Evolutionary conservation across 2,888 invertebrate species (phyloP), one percentile per base, ranked within the genome.

Genomic region (Papilio protenor): DNA sequence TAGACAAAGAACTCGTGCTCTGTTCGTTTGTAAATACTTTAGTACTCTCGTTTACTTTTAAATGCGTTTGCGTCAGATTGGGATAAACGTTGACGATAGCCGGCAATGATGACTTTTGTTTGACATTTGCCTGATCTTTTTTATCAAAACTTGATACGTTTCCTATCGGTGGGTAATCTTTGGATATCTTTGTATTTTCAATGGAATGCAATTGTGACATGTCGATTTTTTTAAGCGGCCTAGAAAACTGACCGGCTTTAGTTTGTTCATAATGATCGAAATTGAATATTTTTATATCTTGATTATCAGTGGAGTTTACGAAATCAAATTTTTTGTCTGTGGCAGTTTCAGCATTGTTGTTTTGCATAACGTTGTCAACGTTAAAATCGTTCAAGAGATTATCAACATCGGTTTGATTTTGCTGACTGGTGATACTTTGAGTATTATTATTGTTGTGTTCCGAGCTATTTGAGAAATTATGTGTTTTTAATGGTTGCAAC

Each of bases 251-350:
- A 83, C 84, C 87, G 78, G 87, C 84, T 85, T 94, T 94, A 77
- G 87, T 93, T 84, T 94, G 94, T 85, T 95, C 95, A 79, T 95
- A 95, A n/a, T 92, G 90, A 85, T 95, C 95, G 76, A 95, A 95
- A 82, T 95, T 95, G 83, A 95, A 95, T 87, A 95, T 93, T 88
- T 95, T 94, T 27, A 95, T 91, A 61, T 92, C 91, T 73, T 93
- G 86, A 79, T 86, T 90, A 82, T 92, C 91, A 23, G 87, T 89
- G 14, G 91, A 87, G 21, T 88, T 87, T 40, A 84, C 77, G 57
- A 81, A 83, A 52, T 89, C 87, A 52, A 81, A 84, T 79, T 88
- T 88, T 71, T 87, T 88, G 2, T 80, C 80, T 45, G 80, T 81
- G 71, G 79, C 79, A 75, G 87, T 89, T 76, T 85, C 84, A 66